phyloP scores from a whole-genome alignment of 2,797 vertebrate genomes.

The Melanogrammus aeglefinus region DNA sequence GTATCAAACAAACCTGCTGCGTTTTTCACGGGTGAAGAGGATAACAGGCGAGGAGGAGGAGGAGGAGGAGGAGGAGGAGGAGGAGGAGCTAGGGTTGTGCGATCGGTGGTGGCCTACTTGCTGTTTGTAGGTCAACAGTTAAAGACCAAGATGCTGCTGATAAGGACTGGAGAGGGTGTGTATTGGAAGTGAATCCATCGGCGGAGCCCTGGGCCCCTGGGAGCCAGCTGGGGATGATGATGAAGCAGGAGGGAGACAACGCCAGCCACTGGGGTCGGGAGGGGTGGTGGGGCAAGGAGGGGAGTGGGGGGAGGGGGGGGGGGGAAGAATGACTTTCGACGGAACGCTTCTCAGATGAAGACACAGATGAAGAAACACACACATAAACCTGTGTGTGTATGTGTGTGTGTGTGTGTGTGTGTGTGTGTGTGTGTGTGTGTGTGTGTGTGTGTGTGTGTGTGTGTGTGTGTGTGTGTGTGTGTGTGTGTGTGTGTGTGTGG shows the following conservation, averaged over 20 bases:
- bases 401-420: neutral
- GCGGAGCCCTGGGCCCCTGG: conserved; percentile 15
- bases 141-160: conserved; percentile 17
- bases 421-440: neutral
- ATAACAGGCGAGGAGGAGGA: too few species aligned
- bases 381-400: neutral
- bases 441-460: neutral
- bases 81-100: neutral
- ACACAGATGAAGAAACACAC: neutral
- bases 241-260: conserved; percentile 25
- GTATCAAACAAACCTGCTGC: too few species aligned
- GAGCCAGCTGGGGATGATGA: conserved; percentile 29
- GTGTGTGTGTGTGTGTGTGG: conserved; percentile 9
- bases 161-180: conserved; percentile 23
- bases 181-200: conserved; percentile 31
- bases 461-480: neutral
- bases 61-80: neutral
- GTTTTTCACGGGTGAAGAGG: too few species aligned
- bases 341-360: conserved; percentile 16
- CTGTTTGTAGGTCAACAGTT: conserved; percentile 28
- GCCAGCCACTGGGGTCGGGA: neutral
- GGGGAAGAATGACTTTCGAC: conserved; percentile 36
- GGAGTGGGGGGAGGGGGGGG: neutral
- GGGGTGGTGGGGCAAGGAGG: neutral
- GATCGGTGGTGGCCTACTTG: neutral